Evolutionary conservation across 2,888 invertebrate genomes (phyloP), one percentile per base, ranked within the genome.

Genomic region (Drosophila lutescens): DNA sequence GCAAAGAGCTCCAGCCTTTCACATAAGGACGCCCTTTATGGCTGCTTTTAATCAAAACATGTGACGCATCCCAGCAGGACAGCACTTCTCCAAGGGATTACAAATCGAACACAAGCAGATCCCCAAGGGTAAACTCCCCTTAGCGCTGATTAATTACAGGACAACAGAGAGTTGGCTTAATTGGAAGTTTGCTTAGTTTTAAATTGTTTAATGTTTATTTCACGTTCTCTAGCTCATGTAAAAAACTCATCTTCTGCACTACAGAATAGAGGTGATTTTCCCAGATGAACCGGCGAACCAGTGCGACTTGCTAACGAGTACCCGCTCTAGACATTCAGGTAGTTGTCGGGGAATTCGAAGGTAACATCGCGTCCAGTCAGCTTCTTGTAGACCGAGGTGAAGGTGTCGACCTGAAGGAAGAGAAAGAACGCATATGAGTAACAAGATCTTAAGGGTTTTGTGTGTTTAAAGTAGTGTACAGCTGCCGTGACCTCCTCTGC

Each of bases 261-360:
- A 87, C 88, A 88, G 88, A 88, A 86, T 78, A 60, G 58, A 77
- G 74, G 73, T 76, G 54, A 69, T 49, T 62, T 57, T 71, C 57
- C 49, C 57, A 56, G 47, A 78, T 77, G 77, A 80, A 80, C 84
- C 67, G 9, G 49, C 62, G 72, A 78, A 70, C 59, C 67, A 68
- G 63, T 72, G 69, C 73, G 46, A 75, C 62, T 50, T 56, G 58
- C 69, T n/a, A 30, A 75, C 54, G 40, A 58, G 76, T 78, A 69
- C 70, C 79, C 76, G 73, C 77, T 77, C 88, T 90, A 90, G 79
- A 86, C 87, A 81, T 93, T 97, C 95, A 97, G 96, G 94, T 97
- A 97, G 89, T 98, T 97, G 94, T 99, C 99, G 77, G 99, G 99
- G 94, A 99, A 99, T 94, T 99, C 99, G 93, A 99, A 99, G 85